phyloP scores from a whole-genome alignment of 2,797 vertebrate species.

The Schizothorax lantsangensis region DNA sequence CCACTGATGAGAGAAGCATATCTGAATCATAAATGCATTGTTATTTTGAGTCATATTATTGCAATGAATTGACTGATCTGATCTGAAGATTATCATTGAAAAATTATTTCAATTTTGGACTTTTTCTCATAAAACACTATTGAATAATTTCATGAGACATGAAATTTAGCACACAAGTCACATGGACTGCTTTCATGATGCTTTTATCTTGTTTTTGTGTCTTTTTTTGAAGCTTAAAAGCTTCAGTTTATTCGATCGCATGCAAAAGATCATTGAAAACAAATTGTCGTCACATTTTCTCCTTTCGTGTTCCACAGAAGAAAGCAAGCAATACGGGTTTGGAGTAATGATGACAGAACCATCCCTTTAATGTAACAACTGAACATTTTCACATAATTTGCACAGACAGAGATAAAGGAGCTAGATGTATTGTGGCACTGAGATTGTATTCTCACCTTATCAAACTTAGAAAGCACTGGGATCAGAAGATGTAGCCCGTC shows the following conservation, averaged over 20 bases:
- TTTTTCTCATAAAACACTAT: neutral
- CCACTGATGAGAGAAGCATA: neutral
- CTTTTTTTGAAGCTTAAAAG: neutral
- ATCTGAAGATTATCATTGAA: neutral
- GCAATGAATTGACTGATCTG: neutral
- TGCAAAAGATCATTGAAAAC: slow-evolving; percentile 5
- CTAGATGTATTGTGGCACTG: slow-evolving; percentile 19
- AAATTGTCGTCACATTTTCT: slow-evolving; percentile 16
- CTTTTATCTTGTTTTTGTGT: neutral
- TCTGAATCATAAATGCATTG: neutral
- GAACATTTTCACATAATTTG: slow-evolving; percentile 28
- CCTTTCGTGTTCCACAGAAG: slow-evolving; percentile 9
- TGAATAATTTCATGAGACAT: neutral
- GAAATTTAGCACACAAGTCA: neutral
- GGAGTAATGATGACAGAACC: slow-evolving; percentile 19
- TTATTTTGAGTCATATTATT: neutral
- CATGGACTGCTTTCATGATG: neutral
- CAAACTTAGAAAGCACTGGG: slow-evolving; percentile 8
- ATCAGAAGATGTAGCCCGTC: slow-evolving; percentile 13
- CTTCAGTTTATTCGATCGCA: neutral
- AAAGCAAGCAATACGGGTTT: slow-evolving; percentile 4
- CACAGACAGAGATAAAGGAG: slow-evolving; percentile 21
- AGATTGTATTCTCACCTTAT: slow-evolving; percentile 18
- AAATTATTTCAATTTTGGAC: no score
- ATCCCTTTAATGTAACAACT: slow-evolving; percentile 22